Conservation (phyloP, 2,113 vertebrate species). For the Ptilonorhynchus violaceus region DNA sequence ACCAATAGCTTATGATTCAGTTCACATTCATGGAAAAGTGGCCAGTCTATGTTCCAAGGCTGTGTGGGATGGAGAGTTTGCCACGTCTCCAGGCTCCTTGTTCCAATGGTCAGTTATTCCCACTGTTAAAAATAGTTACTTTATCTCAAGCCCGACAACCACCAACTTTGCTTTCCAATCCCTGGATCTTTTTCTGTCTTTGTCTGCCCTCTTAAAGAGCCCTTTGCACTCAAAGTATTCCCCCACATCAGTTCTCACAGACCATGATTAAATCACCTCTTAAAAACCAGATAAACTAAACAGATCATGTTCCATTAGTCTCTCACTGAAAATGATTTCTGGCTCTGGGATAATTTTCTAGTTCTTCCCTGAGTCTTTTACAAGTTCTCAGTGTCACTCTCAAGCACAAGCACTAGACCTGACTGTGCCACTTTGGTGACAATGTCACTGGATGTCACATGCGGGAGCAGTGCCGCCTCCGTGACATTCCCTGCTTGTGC, state of each 20-base stretch:
- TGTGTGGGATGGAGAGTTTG: background rate
- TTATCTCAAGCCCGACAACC: slow-evolving; percentile 19
- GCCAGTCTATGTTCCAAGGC: background rate
- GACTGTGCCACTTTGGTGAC: background rate
- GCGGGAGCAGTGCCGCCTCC: background rate
- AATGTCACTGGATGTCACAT: background rate
- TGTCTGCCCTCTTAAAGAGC: slow-evolving; percentile 29
- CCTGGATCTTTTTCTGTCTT: slow-evolving; percentile 8
- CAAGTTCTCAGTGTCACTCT: slow-evolving; percentile 3
- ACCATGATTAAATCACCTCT: slow-evolving; percentile 46
- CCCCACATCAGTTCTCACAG: slow-evolving; percentile 39
- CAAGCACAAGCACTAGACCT: background rate
- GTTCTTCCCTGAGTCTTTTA: background rate
- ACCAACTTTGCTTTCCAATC: slow-evolving; percentile 12
- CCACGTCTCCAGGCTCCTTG: background rate
- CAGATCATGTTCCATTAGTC: slow-evolving; percentile 11
- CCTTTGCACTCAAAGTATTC: slow-evolving; percentile 22
- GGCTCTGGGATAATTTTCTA: slow-evolving; percentile 21
- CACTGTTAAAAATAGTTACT: slow-evolving; percentile 45
- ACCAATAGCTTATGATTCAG: background rate
- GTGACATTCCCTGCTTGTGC: background rate
- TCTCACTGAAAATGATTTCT: slow-evolving; percentile 38
- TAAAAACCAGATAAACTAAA: slow-evolving; percentile 55
- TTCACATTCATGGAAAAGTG: background rate
- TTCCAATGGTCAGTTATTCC: slow-evolving; percentile 23